phyloP scores from a whole-genome alignment of 2,797 vertebrate genomes.

The Xiphorhynchus erythropygius region DNA sequence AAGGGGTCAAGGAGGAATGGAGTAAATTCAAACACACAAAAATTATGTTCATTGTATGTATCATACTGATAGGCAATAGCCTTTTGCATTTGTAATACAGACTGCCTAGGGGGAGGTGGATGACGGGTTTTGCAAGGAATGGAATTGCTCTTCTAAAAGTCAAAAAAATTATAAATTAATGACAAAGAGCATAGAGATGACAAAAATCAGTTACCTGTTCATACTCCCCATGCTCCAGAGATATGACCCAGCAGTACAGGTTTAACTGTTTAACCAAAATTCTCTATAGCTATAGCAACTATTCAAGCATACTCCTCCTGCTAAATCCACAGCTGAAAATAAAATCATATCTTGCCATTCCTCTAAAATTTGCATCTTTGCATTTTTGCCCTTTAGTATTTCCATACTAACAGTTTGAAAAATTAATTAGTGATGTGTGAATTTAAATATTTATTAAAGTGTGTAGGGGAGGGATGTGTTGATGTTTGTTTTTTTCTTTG shows the following conservation, averaged over 20 bases:
- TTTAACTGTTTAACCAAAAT: not conserved
- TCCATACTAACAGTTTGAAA: not conserved
- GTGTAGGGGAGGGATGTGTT: rapidly evolving
- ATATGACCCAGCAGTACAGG: not conserved
- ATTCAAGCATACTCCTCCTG: not conserved
- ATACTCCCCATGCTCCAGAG: not conserved
- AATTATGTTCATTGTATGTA: not conserved
- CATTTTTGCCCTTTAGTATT: not conserved
- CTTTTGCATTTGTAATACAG: not conserved
- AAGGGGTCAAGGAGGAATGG: not conserved
- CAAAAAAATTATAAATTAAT: not conserved
- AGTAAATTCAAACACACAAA: not conserved
- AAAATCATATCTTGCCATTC: not conserved
- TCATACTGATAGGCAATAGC: not conserved
- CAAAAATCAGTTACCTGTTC: not conserved
- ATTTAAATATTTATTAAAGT: not conserved
- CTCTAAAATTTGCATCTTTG: not conserved
- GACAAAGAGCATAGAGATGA: not conserved
- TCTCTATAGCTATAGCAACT: not conserved
- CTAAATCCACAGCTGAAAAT: not conserved
- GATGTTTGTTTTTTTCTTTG: not conserved
- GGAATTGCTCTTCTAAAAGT: not conserved
- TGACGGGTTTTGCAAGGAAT: not conserved
- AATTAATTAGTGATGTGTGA: not conserved
- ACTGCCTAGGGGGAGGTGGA: not conserved